phyloP scores from a whole-genome alignment of 2,888 invertebrate genomes.

The Atherix ibis region DNA sequence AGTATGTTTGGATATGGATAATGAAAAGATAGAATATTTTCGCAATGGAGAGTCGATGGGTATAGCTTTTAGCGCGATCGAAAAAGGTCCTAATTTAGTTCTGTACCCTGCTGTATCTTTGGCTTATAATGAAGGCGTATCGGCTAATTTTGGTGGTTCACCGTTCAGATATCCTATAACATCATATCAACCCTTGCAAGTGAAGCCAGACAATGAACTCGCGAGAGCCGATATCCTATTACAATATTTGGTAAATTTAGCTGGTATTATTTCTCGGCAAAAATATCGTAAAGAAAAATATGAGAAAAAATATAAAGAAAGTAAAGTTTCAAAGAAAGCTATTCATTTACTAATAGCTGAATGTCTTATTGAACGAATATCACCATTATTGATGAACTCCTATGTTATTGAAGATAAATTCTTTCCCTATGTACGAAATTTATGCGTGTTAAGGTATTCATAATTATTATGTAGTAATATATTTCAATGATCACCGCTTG shows the following conservation, averaged over 20 bases:
- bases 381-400: conserved; percentile 42
- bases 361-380: conserved; percentile 42
- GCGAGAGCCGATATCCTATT: conserved; percentile 23
- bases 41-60: conserved; percentile 66
- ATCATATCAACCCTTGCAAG: conserved; percentile 51
- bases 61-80: conserved; percentile 51
- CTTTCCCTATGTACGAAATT: conserved; percentile 33
- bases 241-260: conserved; percentile 25
- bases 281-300: conserved; percentile 15
- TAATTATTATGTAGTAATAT: no score
- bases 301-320: conserved; percentile 7
- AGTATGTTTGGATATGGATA: conserved; percentile 56
- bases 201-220: conserved; percentile 23
- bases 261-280: conserved; percentile 22
- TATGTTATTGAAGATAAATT: conserved; percentile 57
- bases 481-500: no score
- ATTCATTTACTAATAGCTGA: conserved; percentile 39
- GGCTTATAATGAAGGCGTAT: conserved; percentile 57
- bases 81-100: conserved; percentile 54
- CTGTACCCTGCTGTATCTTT: conserved; percentile 71
- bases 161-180: conserved; percentile 51
- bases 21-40: conserved; percentile 45
- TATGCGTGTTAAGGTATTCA: conserved; percentile 18
- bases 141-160: conserved; percentile 62
- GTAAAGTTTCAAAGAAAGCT: conserved; percentile 30